These are phyloP conservation scores for Clarias magur DNA, from an alignment of 2,113 vertebrate species.

Conservation along the genomic window DNA sequence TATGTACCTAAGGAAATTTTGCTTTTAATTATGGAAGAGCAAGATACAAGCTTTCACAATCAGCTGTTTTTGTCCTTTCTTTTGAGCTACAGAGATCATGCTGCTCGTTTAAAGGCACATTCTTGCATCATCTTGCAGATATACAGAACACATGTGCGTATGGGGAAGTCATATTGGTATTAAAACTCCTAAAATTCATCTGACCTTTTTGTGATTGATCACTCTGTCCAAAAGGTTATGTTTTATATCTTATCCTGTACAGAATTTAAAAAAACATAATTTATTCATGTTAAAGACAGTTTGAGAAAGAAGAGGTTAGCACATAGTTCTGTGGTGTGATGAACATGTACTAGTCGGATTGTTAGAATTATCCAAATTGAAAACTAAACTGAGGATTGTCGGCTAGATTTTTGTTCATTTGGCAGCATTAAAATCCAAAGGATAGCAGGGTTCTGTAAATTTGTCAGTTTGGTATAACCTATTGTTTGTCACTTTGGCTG, in stretches of 20 bases:
- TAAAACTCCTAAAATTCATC: neutral
- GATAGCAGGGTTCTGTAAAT: neutral
- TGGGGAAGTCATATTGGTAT: neutral
- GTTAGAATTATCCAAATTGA: neutral
- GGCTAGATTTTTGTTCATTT: neutral
- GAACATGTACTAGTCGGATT: neutral
- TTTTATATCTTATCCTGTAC: neutral
- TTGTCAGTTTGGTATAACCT: neutral
- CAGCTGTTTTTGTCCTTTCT: neutral
- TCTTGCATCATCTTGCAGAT: neutral
- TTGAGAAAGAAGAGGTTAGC: neutral
- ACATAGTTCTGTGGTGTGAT: neutral
- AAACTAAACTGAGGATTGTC: neutral
- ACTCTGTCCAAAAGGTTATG: neutral
- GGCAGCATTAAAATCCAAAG: neutral
- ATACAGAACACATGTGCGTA: neutral
- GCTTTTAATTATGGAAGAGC: conserved; percentile 15
- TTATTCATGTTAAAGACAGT: conserved; percentile 13
- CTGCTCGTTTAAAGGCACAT: conserved; percentile 8
- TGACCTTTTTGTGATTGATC: neutral
- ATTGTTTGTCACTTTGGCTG: neutral
- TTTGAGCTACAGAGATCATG: neutral
- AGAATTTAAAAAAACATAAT: neutral
- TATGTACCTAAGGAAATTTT: conserved; percentile 37
- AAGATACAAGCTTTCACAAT: conserved; percentile 24